Evolutionary conservation across 2,888 invertebrate species (phyloP), one percentile per base, ranked within the genome.

Genomic region (Alitta virens): DNA sequence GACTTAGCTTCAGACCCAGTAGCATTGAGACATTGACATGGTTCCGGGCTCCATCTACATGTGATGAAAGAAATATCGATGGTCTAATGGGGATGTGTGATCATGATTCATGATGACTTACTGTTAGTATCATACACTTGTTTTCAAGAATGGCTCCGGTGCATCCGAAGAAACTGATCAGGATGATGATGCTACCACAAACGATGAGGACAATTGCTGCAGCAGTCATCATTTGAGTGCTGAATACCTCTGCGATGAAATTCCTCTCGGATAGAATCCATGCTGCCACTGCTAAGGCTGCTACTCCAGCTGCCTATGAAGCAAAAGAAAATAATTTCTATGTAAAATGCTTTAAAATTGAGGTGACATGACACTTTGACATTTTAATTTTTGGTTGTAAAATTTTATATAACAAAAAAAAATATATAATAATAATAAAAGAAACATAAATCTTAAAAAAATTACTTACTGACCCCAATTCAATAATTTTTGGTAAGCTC

Each of bases 91-190:
- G n/a, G n/a, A n/a, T n/a, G n/a, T n/a, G n/a, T n/a, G n/a, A n/a
- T n/a, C n/a, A n/a, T n/a, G n/a, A n/a, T n/a, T n/a, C n/a, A n/a
- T n/a, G n/a, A n/a, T n/a, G n/a, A 52, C 67, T 58, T 26, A 67
- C 67, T 16, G 66, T 61, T 26, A 66, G 25, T 9, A 67, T 51
- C 42, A 67, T 23, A 2, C 55, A 33, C n/a, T 63, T 58, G 43
- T 63, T 64, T 52, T 67, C 62, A 27, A 65, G 58, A 21, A 68
- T 61, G 1, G 68, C 63, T 24, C 65, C 68, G n/a, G 63, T 62
- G 26, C 68, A 68, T 40, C 68, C 68, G 33, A 64, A 43, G 63
- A 68, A 68, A 16, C 66, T 63, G 27, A 67, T 56, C 42, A 67
- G 23, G 52, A 67, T 61, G 9, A 68, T 46, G 18, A 62, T 53